Conservation (phyloP, 2,797 vertebrate species). For the Peromyscus aztecus region DNA sequence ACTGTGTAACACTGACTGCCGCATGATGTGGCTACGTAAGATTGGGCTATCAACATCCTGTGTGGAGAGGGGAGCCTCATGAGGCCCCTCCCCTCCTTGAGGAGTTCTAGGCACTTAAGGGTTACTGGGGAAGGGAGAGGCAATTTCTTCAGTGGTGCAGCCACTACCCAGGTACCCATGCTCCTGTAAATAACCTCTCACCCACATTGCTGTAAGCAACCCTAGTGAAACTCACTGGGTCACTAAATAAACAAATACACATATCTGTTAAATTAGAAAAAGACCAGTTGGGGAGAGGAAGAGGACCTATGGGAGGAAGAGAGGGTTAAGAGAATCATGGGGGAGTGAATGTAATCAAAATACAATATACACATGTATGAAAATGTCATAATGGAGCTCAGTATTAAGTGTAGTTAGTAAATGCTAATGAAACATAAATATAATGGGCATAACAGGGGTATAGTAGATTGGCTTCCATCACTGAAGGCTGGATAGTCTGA, state of each 20-base stretch:
- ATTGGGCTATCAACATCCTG: no score
- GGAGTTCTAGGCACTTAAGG: background rate
- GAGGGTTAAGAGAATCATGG: background rate
- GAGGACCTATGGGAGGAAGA: no score
- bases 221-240: background rate
- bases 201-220: background rate
- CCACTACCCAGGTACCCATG: background rate
- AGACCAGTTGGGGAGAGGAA: background rate
- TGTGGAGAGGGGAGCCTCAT: background rate
- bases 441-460: no score
- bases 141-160: background rate
- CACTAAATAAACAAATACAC: background rate
- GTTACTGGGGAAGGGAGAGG: background rate
- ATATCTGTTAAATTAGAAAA: background rate
- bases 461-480: background rate
- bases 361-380: no score
- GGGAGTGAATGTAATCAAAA: background rate
- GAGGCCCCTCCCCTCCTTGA: background rate
- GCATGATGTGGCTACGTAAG: background rate
- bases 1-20: background rate
- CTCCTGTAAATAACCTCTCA: background rate
- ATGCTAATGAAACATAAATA: background rate
- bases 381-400: background rate
- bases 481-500: background rate
- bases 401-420: background rate